Percentiles rank a stretch among this genome's conserved stretches.
Evolutionary conservation across 2,113 vertebrate species (phyloP).

Genomic region (Forbesichthys agassizii): DNA sequence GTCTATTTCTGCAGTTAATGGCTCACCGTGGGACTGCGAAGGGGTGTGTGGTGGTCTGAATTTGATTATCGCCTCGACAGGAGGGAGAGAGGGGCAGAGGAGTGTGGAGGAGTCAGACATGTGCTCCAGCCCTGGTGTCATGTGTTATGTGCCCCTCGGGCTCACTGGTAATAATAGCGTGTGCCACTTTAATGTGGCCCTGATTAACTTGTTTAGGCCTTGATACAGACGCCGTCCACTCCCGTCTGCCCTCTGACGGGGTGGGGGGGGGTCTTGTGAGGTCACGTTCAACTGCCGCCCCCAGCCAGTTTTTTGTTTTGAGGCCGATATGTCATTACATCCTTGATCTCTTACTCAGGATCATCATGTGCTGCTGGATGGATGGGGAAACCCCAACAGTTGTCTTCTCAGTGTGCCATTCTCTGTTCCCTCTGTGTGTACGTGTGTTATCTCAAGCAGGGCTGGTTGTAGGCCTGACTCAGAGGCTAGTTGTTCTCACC

Average conservation of each 20-base stretch:
- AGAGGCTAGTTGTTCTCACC: conserved; percentile 30
- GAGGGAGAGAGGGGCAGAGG: conserved; percentile 25
- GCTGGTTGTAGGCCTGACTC: conserved; percentile 51
- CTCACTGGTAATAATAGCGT: conserved; percentile 20
- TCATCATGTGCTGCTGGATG: conserved; percentile 18
- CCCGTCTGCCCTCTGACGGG: conserved; percentile 18
- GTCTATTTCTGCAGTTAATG: conserved; percentile 27
- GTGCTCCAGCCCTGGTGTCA: conserved; percentile 44
- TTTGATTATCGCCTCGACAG: conserved; percentile 41
- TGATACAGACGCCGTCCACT: conserved; percentile 22
- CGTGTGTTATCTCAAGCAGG: background rate
- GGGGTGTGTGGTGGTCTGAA: conserved; percentile 23
- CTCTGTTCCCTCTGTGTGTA: conserved; percentile 3
- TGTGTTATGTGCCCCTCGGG: conserved; percentile 40
- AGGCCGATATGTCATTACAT: conserved; percentile 33
- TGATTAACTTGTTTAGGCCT: conserved; percentile 58
- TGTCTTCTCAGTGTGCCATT: conserved; percentile 23
- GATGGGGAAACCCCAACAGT: conserved; percentile 32
- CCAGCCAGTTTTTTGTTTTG: conserved; percentile 3
- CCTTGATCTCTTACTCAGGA: conserved; percentile 28
- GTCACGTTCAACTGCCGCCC: background rate
- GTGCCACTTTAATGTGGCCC: conserved; percentile 46
- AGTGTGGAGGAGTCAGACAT: conserved; percentile 35
- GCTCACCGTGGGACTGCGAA: conserved; percentile 20
- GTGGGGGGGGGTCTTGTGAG: conserved; percentile 1